Conservation (phyloP, 1,140 invertebrate species). For the Hypothenemus hampei region DNA sequence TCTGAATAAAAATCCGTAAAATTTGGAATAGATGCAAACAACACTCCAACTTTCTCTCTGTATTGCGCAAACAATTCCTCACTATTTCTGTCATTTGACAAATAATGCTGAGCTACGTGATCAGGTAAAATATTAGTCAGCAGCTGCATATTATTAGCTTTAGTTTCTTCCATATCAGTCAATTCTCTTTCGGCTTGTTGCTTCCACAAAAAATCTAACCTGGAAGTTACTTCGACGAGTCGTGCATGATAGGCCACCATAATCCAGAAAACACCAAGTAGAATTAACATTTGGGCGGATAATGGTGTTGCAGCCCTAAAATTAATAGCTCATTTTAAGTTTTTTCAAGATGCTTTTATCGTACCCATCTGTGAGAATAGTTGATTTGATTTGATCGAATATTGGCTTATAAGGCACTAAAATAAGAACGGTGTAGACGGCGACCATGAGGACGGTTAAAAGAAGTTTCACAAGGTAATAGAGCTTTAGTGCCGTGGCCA, state of each 20-base stretch:
- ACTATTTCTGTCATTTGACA: slow-evolving; percentile 66
- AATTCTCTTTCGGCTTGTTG: slow-evolving; percentile 85
- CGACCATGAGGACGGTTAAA: slow-evolving; percentile 70
- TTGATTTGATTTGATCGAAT: slow-evolving; percentile 27
- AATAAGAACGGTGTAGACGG: slow-evolving; percentile 66
- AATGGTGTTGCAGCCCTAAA: slow-evolving; percentile 52
- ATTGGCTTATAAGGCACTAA: slow-evolving; percentile 46
- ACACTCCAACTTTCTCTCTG: slow-evolving; percentile 88
- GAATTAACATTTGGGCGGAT: slow-evolving; percentile 71
- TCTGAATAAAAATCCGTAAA: slow-evolving; percentile 99
- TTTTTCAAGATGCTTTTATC: background rate
- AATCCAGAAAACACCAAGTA: slow-evolving; percentile 75
- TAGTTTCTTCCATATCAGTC: slow-evolving; percentile 84
- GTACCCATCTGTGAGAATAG: slow-evolving; percentile 4
- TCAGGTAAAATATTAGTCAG: slow-evolving; percentile 93
- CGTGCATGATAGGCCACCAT: slow-evolving; percentile 90
- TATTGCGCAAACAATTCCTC: slow-evolving; percentile 93
- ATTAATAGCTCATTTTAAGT: slow-evolving; percentile 12
- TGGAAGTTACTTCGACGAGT: slow-evolving; percentile 80
- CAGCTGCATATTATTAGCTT: slow-evolving; percentile 78
- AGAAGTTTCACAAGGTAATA: slow-evolving; percentile 87
- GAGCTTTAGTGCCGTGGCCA: slow-evolving; percentile 87
- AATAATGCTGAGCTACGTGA: slow-evolving; percentile 92
- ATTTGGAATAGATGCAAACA: slow-evolving; percentile 98
- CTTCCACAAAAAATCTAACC: slow-evolving; percentile 95